These are phyloP conservation scores for Melanaphis sacchari DNA, from an alignment of 1,140 invertebrate genomes.

Conservation along the genomic window DNA sequence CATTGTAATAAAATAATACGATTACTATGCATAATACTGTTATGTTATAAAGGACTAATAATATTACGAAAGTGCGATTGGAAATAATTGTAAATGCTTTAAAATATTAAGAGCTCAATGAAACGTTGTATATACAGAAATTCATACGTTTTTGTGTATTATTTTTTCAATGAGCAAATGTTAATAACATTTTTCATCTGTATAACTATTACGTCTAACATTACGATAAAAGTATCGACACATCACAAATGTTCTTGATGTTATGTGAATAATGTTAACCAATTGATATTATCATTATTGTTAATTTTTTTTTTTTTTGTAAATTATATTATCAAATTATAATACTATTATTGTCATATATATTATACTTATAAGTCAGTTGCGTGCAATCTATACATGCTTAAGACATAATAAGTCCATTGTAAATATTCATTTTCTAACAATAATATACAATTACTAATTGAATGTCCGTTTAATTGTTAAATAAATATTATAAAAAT, in stretches of 20 bases:
- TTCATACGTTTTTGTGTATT: background rate
- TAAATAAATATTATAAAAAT: slow-evolving; percentile 27
- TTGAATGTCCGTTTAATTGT: slow-evolving; percentile 21
- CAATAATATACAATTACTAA: background rate
- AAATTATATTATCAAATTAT: background rate
- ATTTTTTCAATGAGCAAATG: background rate
- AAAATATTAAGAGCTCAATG: background rate
- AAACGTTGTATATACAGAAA: background rate
- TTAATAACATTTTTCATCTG: background rate
- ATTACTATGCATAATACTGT: background rate
- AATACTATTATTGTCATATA: background rate
- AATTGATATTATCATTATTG: no score
- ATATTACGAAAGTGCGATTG: background rate
- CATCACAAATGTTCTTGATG: background rate
- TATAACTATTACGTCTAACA: background rate
- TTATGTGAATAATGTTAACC: no score
- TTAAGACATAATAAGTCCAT: background rate
- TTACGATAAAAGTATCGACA: background rate
- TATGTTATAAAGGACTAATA: background rate
- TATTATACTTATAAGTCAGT: background rate
- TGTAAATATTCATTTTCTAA: slow-evolving; percentile 37
- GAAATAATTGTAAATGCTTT: background rate
- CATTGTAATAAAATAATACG: background rate
- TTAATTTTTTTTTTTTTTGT: background rate
- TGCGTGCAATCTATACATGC: background rate